phyloP scores from a whole-genome alignment of 2,113 vertebrate species.

The Gallinago paraguaiae region DNA sequence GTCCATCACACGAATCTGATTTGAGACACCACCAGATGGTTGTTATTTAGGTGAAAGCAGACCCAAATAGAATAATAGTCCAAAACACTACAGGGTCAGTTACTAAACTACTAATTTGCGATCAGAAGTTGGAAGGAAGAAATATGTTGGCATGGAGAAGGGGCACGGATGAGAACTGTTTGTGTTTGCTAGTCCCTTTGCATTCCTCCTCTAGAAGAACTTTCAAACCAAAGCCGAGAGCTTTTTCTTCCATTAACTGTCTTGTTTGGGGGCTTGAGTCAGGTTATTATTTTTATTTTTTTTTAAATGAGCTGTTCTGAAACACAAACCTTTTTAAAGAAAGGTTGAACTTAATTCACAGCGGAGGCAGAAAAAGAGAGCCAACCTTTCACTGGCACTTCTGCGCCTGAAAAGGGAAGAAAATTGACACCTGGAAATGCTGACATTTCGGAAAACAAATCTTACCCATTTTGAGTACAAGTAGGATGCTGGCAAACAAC shows the following conservation, averaged over 20 bases:
- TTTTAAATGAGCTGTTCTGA: neutral
- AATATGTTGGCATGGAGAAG: slow-evolving; percentile 27
- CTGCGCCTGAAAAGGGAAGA: neutral
- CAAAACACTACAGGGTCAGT: slow-evolving; percentile 13
- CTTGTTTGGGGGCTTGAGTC: neutral
- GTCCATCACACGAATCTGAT: slow-evolving; percentile 22
- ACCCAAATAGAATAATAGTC: slow-evolving; percentile 13
- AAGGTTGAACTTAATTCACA: neutral
- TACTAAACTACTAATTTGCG: slow-evolving; percentile 45
- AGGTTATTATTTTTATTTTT: neutral
- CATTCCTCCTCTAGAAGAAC: neutral
- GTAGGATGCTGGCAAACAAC: neutral
- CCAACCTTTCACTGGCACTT: neutral
- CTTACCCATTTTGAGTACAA: neutral
- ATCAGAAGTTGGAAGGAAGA: slow-evolving; percentile 36
- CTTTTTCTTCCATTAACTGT: neutral
- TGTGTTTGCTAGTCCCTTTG: neutral
- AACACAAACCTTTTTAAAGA: slow-evolving; percentile 20
- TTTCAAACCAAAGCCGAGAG: neutral
- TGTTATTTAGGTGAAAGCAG: slow-evolving; percentile 53
- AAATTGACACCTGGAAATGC: slow-evolving; percentile 56
- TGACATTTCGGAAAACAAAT: slow-evolving; percentile 46
- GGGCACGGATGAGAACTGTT: neutral
- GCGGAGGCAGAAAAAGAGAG: neutral
- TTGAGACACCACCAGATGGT: slow-evolving; percentile 52